Percentiles rank a stretch among this genome's conserved stretches.
Evolutionary conservation across 2,797 vertebrate species (phyloP).

Genomic region (Hippocampus kuda): DNA sequence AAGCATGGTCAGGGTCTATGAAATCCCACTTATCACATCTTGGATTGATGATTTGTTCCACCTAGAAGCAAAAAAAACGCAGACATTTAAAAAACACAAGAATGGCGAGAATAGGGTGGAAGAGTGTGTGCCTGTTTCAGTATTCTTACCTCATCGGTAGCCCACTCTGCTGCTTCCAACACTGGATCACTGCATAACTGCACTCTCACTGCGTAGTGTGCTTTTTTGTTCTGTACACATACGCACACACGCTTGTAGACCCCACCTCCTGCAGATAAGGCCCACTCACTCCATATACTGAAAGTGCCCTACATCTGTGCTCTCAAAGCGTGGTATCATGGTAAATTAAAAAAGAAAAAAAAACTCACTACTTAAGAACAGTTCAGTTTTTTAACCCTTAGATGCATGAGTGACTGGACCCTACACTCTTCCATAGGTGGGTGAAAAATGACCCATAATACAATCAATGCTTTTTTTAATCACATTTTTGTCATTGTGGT

Average conservation of each 20-base stretch:
- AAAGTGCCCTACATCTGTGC: background rate
- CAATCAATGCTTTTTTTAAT: too few relatives aligned
- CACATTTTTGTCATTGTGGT: too few relatives aligned
- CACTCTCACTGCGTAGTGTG: conserved; percentile 46
- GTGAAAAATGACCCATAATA: too few relatives aligned
- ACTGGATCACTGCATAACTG: conserved; percentile 51
- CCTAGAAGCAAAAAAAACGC: conserved; percentile 28
- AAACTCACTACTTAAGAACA: background rate
- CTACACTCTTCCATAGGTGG: too few relatives aligned
- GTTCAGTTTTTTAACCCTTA: too few relatives aligned
- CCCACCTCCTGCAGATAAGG: conserved; percentile 52
- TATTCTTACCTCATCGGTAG: conserved; percentile 45
- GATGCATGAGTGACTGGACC: too few relatives aligned
- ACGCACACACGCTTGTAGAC: conserved; percentile 20
- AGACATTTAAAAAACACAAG: background rate
- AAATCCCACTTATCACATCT: conserved; percentile 30
- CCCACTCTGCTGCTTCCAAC: conserved; percentile 46
- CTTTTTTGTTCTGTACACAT: conserved; percentile 39
- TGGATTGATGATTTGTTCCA: conserved; percentile 21
- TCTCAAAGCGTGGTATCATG: conserved; percentile 20
- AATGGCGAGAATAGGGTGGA: background rate
- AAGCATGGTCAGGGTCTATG: conserved; percentile 43
- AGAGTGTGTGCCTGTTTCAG: background rate
- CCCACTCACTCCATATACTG: conserved; percentile 27
- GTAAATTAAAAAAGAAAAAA: background rate